phyloP scores from a whole-genome alignment of 2,113 vertebrate genomes.

The Nibea coibor region DNA sequence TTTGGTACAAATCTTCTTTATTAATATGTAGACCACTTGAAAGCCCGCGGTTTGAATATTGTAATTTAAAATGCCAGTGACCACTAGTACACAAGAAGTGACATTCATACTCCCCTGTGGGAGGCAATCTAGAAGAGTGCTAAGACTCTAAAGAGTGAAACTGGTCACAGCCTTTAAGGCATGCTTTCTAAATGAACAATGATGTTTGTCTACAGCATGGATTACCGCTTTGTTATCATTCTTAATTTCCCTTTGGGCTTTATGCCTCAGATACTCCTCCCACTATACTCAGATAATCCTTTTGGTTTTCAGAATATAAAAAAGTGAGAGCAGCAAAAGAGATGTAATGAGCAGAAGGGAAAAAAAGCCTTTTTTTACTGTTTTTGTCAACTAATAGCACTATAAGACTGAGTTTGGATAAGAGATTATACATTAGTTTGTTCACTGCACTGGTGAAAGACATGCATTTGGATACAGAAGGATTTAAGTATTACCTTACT shows the following conservation, averaged over 20 bases:
- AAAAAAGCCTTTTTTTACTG: background rate
- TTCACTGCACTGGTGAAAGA: background rate
- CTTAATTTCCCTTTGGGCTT: conserved; percentile 52
- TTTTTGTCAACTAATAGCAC: background rate
- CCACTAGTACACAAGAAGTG: background rate
- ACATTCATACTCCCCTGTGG: background rate
- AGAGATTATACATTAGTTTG: conserved; percentile 11
- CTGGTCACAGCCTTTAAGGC: conserved; percentile 22
- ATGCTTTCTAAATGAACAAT: conserved; percentile 40
- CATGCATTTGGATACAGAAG: conserved; percentile 17
- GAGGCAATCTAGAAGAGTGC: background rate
- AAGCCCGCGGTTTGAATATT: background rate
- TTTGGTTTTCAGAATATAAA: conserved; percentile 11
- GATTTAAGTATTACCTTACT: conserved; percentile 16
- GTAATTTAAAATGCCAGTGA: background rate
- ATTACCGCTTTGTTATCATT: conserved; percentile 46
- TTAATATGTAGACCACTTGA: background rate
- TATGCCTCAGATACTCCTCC: conserved; percentile 50
- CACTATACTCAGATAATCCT: conserved; percentile 27
- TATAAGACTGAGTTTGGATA: background rate
- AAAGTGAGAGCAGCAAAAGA: background rate
- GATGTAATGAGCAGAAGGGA: background rate
- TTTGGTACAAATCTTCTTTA: background rate
- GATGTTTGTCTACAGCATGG: conserved; percentile 41
- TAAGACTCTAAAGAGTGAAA: conserved; percentile 5